Evolutionary conservation across 2,113 vertebrate genomes (phyloP).

Genomic region (Microcebus jonahi): DNA sequence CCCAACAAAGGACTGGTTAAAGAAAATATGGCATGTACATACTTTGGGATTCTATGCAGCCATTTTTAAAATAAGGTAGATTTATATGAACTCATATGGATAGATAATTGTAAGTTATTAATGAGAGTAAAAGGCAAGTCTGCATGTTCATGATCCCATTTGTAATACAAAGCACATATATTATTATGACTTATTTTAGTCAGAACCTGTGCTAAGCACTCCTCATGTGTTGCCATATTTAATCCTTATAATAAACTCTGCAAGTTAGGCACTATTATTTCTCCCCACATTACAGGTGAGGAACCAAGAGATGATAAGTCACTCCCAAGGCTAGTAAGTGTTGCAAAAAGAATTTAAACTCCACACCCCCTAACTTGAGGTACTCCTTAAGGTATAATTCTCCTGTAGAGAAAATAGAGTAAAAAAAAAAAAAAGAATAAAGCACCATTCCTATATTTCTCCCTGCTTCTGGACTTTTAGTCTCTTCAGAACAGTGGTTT

Average conservation of each 20-base stretch:
- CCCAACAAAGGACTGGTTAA: constrained; percentile 17
- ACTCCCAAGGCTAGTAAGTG: constrained; percentile 28
- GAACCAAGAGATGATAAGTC: constrained; percentile 27
- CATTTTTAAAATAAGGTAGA: constrained; percentile 9
- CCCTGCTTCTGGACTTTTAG: not conserved
- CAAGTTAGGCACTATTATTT: constrained; percentile 44
- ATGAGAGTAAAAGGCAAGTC: constrained; percentile 49
- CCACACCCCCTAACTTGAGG: not conserved
- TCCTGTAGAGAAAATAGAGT: constrained; percentile 39
- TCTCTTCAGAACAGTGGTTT: constrained; percentile 39
- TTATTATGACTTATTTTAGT: constrained; percentile 28
- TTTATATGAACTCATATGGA: constrained; percentile 21
- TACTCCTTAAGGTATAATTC: constrained; percentile 23
- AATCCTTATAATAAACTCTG: constrained; percentile 62
- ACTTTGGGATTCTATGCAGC: not conserved
- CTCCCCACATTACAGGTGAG: not conserved
- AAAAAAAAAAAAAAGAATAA: not conserved
- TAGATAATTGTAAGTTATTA: not conserved
- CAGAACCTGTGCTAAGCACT: not conserved
- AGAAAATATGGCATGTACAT: constrained; percentile 25
- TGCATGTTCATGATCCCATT: not conserved
- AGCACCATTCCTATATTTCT: not conserved
- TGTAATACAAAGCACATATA: constrained; percentile 46
- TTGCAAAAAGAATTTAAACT: constrained; percentile 24
- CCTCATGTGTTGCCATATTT: constrained; percentile 8